A percentile compares a stretch with the other conserved stretches of the same genome.
These are phyloP conservation scores for Lasioglossum lativentre DNA, from an alignment of 2,888 invertebrate species.

Conservation along the genomic window DNA sequence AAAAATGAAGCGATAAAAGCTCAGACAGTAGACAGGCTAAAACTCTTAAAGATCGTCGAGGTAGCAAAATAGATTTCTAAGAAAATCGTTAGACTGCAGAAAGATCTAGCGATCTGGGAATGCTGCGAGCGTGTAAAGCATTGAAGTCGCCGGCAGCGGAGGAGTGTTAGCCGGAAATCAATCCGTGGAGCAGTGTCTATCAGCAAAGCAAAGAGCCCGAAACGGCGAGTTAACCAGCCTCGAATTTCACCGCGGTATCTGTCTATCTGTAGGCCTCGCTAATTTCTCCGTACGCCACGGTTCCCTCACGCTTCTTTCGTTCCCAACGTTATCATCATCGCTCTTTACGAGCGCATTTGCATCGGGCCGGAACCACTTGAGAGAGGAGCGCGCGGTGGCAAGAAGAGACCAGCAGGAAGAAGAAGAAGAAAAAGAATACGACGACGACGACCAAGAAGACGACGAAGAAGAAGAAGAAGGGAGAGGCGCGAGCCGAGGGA, in stretches of 20 bases:
- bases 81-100: neutral
- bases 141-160: neutral
- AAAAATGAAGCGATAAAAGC: too few species aligned
- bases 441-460: constrained; percentile 30
- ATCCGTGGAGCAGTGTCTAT: neutral
- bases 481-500: constrained; percentile 24
- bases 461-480: neutral
- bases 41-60: too few species aligned
- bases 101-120: neutral
- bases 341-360: constrained; percentile 75
- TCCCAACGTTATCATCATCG: constrained; percentile 56
- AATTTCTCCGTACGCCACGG: constrained; percentile 41
- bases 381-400: constrained; percentile 53
- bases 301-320: constrained; percentile 34
- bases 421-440: constrained; percentile 19
- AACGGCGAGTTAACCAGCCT: neutral
- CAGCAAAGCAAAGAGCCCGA: constrained; percentile 8
- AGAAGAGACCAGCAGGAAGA: constrained; percentile 39
- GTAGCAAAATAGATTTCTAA: neutral
- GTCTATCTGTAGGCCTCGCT: constrained; percentile 45
- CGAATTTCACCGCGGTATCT: constrained; percentile 37
- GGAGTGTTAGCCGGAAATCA: neutral
- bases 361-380: constrained; percentile 59
- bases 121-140: neutral
- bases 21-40: too few species aligned